These are phyloP conservation scores for Grantiella picta DNA, from an alignment of 2,113 vertebrate species.

Conservation along the genomic window DNA sequence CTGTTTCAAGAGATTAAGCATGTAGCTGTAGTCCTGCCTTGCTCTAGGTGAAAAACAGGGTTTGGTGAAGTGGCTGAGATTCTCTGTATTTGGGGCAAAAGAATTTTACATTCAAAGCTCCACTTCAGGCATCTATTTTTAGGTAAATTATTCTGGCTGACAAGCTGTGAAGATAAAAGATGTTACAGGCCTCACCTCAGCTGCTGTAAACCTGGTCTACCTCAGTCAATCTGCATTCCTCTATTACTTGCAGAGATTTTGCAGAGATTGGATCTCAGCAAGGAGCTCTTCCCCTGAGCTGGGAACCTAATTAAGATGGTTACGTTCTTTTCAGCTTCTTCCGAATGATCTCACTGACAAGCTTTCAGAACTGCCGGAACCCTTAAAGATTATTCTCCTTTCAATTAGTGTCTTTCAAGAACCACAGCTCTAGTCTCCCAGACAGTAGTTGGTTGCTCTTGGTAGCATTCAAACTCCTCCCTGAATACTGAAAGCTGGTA, in stretches of 20 bases:
- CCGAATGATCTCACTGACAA: not conserved
- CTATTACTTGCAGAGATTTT: not conserved
- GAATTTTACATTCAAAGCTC: constrained; percentile 9
- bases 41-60: not conserved
- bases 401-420: not conserved
- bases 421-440: not conserved
- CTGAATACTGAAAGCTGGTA: not conserved
- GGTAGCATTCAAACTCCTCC: not conserved
- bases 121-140: constrained; percentile 37
- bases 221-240: not conserved
- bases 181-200: constrained; percentile 17
- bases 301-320: not conserved
- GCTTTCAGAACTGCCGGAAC: not conserved
- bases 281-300: not conserved
- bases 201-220: not conserved
- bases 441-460: not conserved
- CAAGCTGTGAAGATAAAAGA: constrained; percentile 37
- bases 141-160: constrained; percentile 30
- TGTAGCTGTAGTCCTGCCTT: not conserved
- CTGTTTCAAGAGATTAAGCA: not conserved
- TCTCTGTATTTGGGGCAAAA: not conserved
- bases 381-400: not conserved
- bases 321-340: not conserved
- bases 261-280: not conserved
- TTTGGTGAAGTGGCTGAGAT: not conserved